These are phyloP conservation scores for Epistrophe grossulariae DNA, from an alignment of 2,888 invertebrate species.

Conservation along the genomic window DNA sequence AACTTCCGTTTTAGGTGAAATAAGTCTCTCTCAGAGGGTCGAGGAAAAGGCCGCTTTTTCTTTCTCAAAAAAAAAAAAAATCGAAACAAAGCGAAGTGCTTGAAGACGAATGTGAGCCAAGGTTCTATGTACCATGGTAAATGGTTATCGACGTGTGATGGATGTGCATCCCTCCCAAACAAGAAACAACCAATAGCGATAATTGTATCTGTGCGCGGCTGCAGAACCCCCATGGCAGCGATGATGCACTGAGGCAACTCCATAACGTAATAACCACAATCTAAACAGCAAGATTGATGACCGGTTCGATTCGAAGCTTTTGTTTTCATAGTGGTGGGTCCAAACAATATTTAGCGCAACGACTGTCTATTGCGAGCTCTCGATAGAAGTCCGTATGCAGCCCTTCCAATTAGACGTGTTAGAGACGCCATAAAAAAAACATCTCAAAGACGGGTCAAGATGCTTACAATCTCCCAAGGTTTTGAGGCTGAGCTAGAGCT, in stretches of 20 bases:
- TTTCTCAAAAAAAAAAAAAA: not conserved
- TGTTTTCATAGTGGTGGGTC: constrained; percentile 33
- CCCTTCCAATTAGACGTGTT: constrained; percentile 47
- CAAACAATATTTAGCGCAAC: constrained; percentile 53
- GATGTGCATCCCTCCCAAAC: constrained; percentile 6
- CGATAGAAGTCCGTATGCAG: constrained; percentile 61
- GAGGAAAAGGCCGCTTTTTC: constrained; percentile 4
- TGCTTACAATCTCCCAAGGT: constrained; percentile 68
- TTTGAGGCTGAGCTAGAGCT: constrained; percentile 77
- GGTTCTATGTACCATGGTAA: constrained; percentile 25
- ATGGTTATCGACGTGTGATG: constrained; percentile 47
- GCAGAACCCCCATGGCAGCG: constrained; percentile 4
- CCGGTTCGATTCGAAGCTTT: constrained; percentile 41
- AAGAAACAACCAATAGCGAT: constrained; percentile 8
- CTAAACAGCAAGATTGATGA: constrained; percentile 37
- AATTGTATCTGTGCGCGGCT: not conserved
- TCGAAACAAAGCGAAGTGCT: constrained; percentile 2
- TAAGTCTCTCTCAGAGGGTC: constrained; percentile 28
- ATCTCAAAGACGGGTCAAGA: constrained; percentile 57
- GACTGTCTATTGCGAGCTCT: constrained; percentile 49
- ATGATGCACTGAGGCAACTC: constrained; percentile 26
- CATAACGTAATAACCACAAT: constrained; percentile 35
- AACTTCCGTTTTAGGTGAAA: constrained; percentile 66
- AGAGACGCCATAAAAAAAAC: constrained; percentile 44
- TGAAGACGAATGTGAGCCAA: constrained; percentile 34